Conservation (phyloP, 2,888 invertebrate species). For the Erynnis tages region DNA sequence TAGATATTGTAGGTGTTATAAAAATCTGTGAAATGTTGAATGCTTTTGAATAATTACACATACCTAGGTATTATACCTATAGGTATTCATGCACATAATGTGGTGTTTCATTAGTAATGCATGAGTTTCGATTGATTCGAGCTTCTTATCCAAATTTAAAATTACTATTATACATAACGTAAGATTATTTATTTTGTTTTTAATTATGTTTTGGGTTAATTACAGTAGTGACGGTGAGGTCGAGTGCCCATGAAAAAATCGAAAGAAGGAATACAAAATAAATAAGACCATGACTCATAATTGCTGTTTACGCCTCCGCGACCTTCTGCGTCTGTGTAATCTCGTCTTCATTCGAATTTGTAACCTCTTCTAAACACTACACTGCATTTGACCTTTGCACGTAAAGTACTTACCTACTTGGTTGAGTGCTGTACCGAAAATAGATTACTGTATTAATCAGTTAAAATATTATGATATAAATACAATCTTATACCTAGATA, state of each 20-base stretch:
- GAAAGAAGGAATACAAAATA: conserved; percentile 19
- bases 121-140: too few relatives aligned
- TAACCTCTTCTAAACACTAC: conserved; percentile 24
- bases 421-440: not conserved
- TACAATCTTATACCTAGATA: too few relatives aligned
- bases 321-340: conserved; percentile 41
- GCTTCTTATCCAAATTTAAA: too few relatives aligned
- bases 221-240: conserved; percentile 4
- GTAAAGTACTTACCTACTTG: not conserved
- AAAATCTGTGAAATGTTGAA: too few relatives aligned
- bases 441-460: conserved; percentile 1
- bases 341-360: conserved; percentile 25
- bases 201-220: not conserved
- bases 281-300: conserved; percentile 33
- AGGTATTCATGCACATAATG: too few relatives aligned
- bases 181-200: too few relatives aligned
- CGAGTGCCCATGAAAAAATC: conserved; percentile 14
- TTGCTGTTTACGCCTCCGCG: conserved; percentile 50
- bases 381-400: conserved; percentile 9
- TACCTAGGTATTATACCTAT: too few relatives aligned
- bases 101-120: too few relatives aligned
- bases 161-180: too few relatives aligned
- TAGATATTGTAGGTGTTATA: too few relatives aligned
- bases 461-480: too few relatives aligned
- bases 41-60: too few relatives aligned